Conservation (phyloP, 2,797 vertebrate species). For the Threskiornis aethiopicus region DNA sequence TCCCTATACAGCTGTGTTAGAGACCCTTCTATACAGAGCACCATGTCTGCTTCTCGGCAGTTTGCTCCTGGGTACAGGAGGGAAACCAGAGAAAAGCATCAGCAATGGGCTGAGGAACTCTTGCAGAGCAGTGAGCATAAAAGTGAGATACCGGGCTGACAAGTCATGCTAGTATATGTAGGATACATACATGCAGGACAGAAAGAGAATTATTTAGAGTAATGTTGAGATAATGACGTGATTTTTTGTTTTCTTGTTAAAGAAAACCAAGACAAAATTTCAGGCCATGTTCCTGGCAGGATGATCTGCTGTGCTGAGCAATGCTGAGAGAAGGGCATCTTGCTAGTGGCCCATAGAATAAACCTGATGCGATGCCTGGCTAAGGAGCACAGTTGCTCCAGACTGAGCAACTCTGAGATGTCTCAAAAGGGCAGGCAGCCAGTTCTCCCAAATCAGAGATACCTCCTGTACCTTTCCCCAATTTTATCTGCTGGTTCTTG, state of each 20-base stretch:
- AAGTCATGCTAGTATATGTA: not conserved
- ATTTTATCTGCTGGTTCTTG: not conserved
- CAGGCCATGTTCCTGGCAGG: not conserved
- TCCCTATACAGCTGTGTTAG: not conserved
- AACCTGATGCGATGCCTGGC: not conserved
- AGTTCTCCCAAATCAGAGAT: not conserved
- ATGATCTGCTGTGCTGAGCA: not conserved
- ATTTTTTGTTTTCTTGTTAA: not conserved
- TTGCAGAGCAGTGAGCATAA: not conserved
- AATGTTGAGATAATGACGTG: not conserved
- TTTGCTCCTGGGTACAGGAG: not conserved
- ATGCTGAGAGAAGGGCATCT: not conserved
- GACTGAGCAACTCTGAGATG: not conserved
- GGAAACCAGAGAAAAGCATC: not conserved
- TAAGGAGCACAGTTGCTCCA: not conserved
- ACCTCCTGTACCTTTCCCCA: not conserved
- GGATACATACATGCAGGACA: not conserved
- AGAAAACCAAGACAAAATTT: not conserved
- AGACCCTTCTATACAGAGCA: not conserved
- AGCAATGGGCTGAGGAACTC: not conserved
- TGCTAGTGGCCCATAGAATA: not conserved
- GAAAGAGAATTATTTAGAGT: not conserved
- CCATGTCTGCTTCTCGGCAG: rapidly evolving
- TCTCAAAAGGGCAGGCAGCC: not conserved
- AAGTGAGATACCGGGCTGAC: not conserved